phyloP scores from a whole-genome alignment of 1,140 invertebrate species.

The Leptopilina clavipes region DNA sequence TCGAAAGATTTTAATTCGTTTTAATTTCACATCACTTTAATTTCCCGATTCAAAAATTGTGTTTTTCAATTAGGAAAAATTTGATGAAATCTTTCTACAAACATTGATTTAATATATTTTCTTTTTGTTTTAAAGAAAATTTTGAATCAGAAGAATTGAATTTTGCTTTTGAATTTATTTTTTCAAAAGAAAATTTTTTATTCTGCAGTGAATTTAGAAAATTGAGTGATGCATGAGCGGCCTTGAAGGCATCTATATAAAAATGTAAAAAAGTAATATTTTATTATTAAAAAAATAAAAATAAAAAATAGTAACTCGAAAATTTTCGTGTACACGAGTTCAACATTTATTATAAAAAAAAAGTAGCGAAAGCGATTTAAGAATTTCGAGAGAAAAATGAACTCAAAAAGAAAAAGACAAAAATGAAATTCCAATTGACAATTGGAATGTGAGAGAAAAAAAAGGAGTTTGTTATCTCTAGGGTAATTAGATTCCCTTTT shows the following conservation, averaged over 20 bases:
- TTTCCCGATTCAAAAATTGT: no score
- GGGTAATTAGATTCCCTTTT: constrained; percentile 9
- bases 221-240: constrained; percentile 47
- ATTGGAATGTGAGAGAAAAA: constrained; percentile 13
- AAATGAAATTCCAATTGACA: constrained; percentile 2
- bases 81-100: no score
- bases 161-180: neutral
- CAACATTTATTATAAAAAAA: neutral
- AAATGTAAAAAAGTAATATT: constrained; percentile 62
- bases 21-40: no score
- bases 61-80: no score
- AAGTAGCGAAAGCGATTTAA: neutral
- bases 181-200: neutral
- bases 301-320: constrained; percentile 39
- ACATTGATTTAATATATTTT: no score
- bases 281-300: constrained; percentile 56
- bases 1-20: no score
- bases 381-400: neutral
- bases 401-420: neutral
- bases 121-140: no score
- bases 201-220: neutral
- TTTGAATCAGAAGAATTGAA: no score
- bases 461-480: constrained; percentile 14
- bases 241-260: constrained; percentile 57
- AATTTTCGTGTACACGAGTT: constrained; percentile 45